Base-by-base conservation (phyloP, 2,888 invertebrate species). In the Dysmachus trigonus region DNA sequence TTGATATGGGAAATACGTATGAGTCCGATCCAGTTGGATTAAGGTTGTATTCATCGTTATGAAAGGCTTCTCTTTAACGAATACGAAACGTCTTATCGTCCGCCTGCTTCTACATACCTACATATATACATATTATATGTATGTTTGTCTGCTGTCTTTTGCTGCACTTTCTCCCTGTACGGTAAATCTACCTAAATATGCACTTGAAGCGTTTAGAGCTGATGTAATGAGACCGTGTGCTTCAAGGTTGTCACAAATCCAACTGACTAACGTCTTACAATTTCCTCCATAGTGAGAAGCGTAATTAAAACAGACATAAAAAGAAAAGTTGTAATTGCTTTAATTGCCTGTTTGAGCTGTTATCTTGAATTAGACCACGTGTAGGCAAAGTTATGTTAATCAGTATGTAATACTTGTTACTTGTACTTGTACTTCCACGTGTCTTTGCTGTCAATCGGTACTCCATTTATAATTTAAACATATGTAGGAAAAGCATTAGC, bases 121-220 rank as follows among this genome's bases (percentile, higher is more conserved):
- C 5, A 53, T 87, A n/a, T n/a, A n/a, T n/a, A n/a, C n/a, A n/a
- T n/a, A n/a, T n/a, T n/a, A n/a, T n/a, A n/a, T n/a, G 35, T 30
- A 35, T 74, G 41, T 86, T 22, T 27, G 62, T 10, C 18, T 62
- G 27, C 22, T 10, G 62, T 3, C 18, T 62, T 62, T 18, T 73
- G 33, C 18, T 76, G 76, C 76, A 76, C 76, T 76, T 76, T 76
- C 76, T 76, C 76, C 18, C 38, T 41, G 18, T 38, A 76, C 33
- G 74, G 74, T 74, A 10, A 38, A n/a, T 22, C 38, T 38, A 35
- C 27, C 62, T 62, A 27, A 27, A 62, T 10, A 47, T 27, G 62
- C 18, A 27, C 18, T 62, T 22, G 1, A 62, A 27, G 22, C 27
- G 22, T 27, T 62, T 13, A 22, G 53, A n/a, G 18, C 62, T 62